Percentiles rank a stretch among this genome's conserved stretches.
Conservation (phyloP, 2,113 vertebrate genomes). For the Lutjanus erythropterus region DNA sequence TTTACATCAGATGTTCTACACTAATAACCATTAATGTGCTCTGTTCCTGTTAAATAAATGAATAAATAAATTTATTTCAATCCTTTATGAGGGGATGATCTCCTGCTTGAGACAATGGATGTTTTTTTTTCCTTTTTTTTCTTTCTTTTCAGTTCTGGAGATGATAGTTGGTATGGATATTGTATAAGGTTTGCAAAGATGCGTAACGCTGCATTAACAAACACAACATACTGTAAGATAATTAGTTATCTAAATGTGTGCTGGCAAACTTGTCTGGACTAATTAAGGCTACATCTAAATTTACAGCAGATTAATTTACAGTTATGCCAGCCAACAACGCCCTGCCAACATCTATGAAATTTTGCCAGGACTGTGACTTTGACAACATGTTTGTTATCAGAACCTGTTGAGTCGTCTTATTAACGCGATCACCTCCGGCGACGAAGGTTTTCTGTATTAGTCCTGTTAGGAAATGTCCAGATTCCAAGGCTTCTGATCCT, state of each 20-base stretch:
- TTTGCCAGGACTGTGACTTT: neutral
- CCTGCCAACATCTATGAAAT: neutral
- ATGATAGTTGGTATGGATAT: neutral
- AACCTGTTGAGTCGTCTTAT: conserved; percentile 23
- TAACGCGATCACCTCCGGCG: conserved; percentile 17
- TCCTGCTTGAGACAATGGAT: neutral
- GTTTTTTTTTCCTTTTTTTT: neutral
- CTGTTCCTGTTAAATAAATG: too few species aligned
- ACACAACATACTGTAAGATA: neutral
- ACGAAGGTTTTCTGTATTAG: conserved; percentile 44
- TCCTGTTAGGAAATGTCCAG: conserved; percentile 55
- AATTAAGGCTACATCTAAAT: conserved; percentile 22
- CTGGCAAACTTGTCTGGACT: neutral
- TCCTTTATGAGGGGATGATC: neutral
- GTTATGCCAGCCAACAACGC: neutral
- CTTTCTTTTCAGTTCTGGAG: too few species aligned
- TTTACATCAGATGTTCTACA: too few species aligned
- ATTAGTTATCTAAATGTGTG: conserved; percentile 18
- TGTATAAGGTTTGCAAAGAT: neutral
- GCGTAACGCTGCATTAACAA: neutral
- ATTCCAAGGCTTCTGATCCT: conserved; percentile 71
- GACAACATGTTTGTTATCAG: conserved; percentile 24
- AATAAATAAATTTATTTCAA: conserved; percentile 4
- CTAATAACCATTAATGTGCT: too few species aligned
- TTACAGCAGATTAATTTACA: conserved; percentile 9